These are phyloP conservation scores for Thomomys bottae DNA, from an alignment of 2,113 vertebrate genomes.

Conservation along the genomic window DNA sequence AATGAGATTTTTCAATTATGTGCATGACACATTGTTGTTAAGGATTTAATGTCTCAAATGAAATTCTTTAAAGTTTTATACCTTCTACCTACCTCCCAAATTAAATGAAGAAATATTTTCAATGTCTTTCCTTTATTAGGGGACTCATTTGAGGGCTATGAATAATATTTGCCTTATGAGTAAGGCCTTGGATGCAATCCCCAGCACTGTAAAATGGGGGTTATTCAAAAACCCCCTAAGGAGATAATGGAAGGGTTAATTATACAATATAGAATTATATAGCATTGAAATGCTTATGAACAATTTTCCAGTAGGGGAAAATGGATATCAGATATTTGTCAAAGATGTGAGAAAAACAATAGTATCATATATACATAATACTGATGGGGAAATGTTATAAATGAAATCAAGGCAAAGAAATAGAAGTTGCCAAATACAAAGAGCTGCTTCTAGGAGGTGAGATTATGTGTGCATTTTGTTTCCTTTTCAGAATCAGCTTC, in stretches of 20 bases:
- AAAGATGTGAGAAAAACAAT: constrained; percentile 21
- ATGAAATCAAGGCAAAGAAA: neutral
- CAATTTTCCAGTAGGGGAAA: neutral
- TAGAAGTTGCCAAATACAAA: neutral
- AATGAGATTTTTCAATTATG: neutral
- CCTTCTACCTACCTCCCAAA: neutral
- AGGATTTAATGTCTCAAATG: neutral
- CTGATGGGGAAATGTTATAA: neutral
- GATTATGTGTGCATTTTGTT: neutral
- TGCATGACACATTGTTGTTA: neutral
- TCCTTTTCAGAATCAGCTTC: neutral
- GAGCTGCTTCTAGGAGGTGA: constrained; percentile 7
- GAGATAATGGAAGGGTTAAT: neutral
- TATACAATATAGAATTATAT: constrained; percentile 36
- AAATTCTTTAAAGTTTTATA: neutral
- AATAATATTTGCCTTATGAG: no score
- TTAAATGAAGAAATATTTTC: constrained; percentile 28
- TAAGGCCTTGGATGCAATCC: no score
- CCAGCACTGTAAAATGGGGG: neutral
- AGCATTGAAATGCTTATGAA: constrained; percentile 29
- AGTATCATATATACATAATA: neutral
- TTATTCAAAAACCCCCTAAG: neutral
- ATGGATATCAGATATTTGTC: neutral
- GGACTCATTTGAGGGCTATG: neutral
- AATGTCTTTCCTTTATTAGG: constrained; percentile 42